These are phyloP conservation scores for Octopus sinensis DNA, from an alignment of 1,140 invertebrate genomes.

Conservation along the genomic window DNA sequence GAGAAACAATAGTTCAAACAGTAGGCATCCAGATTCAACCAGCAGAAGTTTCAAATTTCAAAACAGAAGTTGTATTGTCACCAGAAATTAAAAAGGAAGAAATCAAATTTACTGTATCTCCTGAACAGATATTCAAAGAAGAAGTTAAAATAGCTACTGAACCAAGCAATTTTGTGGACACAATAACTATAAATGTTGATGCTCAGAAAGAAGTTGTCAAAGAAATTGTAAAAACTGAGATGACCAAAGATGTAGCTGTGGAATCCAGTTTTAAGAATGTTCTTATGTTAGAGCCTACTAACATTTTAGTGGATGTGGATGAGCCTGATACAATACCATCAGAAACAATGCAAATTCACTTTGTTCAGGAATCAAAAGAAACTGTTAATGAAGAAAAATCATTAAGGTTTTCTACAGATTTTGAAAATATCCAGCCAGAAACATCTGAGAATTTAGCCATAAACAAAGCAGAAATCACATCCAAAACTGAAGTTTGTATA, in stretches of 20 bases:
- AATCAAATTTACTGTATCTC: background rate
- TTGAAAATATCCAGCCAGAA: background rate
- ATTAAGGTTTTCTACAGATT: background rate
- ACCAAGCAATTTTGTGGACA: background rate
- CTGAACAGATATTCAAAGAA: background rate
- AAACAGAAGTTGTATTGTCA: constrained; percentile 4
- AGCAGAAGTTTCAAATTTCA: background rate
- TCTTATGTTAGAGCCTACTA: background rate
- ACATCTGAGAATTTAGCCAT: background rate
- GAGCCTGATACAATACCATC: background rate
- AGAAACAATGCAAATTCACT: background rate
- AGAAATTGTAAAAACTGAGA: background rate
- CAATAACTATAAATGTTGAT: background rate
- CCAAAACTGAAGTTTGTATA: background rate
- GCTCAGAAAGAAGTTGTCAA: background rate
- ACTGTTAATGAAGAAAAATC: background rate
- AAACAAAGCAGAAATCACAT: background rate
- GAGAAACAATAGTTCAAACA: background rate
- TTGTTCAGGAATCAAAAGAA: constrained; percentile 3
- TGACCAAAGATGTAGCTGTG: background rate
- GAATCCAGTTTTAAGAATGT: constrained; percentile 9
- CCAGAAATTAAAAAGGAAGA: background rate
- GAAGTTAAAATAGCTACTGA: background rate
- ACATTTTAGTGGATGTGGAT: background rate
- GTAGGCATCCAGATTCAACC: background rate